Evolutionary conservation across 1,140 invertebrate genomes (phyloP).

Genomic region (Pseudomyrmex pallidus): DNA sequence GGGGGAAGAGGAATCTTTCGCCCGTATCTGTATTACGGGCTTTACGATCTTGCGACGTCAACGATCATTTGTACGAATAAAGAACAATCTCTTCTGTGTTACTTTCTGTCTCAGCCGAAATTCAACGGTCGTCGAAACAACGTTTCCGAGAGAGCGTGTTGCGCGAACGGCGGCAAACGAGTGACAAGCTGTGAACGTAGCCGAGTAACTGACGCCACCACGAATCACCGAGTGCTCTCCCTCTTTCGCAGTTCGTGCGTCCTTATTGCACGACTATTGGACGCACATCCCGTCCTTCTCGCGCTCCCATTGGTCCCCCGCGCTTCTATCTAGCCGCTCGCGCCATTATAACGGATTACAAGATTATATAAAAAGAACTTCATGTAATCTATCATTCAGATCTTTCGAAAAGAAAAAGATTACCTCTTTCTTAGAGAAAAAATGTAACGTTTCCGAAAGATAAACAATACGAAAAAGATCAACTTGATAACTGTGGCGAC

Average conservation of each 20-base stretch:
- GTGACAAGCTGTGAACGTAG: constrained; percentile 59
- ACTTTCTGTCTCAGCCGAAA: not conserved
- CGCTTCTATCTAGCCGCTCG: constrained; percentile 11
- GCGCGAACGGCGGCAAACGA: constrained; percentile 61
- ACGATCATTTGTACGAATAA: constrained; percentile 6
- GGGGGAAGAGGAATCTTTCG: constrained; percentile 3
- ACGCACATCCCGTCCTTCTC: constrained; percentile 16
- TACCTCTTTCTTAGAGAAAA: not conserved
- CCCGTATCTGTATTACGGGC: constrained; percentile 16
- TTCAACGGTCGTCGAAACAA: constrained; percentile 52
- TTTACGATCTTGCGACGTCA: not conserved
- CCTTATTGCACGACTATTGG: constrained; percentile 53
- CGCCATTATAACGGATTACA: constrained; percentile 7
- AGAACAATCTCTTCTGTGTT: not conserved
- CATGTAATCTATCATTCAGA: not conserved
- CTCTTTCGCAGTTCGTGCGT: constrained; percentile 45
- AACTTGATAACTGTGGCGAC: not conserved
- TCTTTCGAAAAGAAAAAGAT: too few relatives aligned
- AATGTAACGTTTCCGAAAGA: not conserved
- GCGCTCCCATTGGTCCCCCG: constrained; percentile 32
- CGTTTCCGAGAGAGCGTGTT: constrained; percentile 54
- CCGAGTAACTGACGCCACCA: constrained; percentile 80
- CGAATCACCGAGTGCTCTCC: constrained; percentile 63
- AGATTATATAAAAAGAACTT: not conserved
- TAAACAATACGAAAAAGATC: not conserved